Evolutionary conservation across 2,113 vertebrate genomes (phyloP), one percentile per base, ranked within the genome.

Genomic region (Seriola aureovittata): DNA sequence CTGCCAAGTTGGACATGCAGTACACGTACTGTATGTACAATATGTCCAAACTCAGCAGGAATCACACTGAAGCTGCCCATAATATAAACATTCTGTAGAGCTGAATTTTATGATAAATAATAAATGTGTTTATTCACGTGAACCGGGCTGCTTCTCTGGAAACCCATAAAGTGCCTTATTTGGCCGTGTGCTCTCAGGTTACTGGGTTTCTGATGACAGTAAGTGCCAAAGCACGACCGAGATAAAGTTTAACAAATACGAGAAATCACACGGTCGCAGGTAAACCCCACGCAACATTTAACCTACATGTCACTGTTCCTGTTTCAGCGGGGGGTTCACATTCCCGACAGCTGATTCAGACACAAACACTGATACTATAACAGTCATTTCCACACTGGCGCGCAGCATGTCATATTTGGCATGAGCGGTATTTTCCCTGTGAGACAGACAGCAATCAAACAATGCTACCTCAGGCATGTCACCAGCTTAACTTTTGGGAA

Each of bases 161-260:
- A 85, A 38, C n/a, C 48, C 3, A 38, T 83, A 36, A 81, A 48
- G 21, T 13, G 13, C 40, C 71, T 57, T 68, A 48, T 69, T 75
- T 16, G 55, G 46, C 55, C 44, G 23, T 12, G 9, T 8, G 50
- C 42, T n/a, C 6, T 74, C 48, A 69, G 74, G 65, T 78, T 65
- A 63, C 11, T 55, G 57, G 57, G 85, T 87, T 87, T 88, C 50
- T 77, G 16, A 36, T 68, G 46, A 63, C 50, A 34, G 9, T 19
- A 2, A 12, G 36, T 23, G 50, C 58, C 25, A 63, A 67, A 59
- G 48, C 23, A 25, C 38, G 7, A 3, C 4, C 48, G 1, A 72
- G 83, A 66, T 88, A 84, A 90, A 71, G 29, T 85, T 90, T 66
- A 87, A 90, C 75, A 71, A 77, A 75, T 70, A 23, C n/a, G 13